Evolutionary conservation across 64 coral and sea anemone genomes (phyloP).

Genomic region (Porites lutea): DNA sequence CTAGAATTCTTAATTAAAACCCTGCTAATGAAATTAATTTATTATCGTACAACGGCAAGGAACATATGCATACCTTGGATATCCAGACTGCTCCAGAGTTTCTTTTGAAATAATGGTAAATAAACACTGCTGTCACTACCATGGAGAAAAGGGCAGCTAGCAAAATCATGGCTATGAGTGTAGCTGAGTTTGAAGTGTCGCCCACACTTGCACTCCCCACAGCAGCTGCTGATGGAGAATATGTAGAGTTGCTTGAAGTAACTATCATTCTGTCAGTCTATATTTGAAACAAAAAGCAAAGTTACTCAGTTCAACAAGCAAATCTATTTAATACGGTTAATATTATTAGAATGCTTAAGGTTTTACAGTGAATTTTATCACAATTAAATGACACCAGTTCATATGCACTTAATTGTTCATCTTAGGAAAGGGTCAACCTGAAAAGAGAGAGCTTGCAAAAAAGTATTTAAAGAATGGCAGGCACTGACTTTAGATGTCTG

Average conservation of each 20-base stretch:
- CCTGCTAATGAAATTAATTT: too few species aligned
- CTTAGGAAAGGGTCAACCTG: too few species aligned
- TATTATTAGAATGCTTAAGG: too few species aligned
- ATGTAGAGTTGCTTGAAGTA: background rate
- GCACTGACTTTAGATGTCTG: too few species aligned
- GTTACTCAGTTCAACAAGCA: background rate
- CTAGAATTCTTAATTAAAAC: too few species aligned
- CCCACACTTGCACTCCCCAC: background rate
- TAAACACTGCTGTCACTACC: constrained; percentile 11
- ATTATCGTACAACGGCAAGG: too few species aligned
- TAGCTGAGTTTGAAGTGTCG: constrained; percentile 42
- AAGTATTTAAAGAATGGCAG: too few species aligned
- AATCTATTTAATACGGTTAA: too few species aligned
- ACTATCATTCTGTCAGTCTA: background rate
- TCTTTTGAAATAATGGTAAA: constrained; percentile 55
- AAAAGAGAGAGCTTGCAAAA: too few species aligned
- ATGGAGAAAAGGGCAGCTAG: constrained; percentile 27
- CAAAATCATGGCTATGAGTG: constrained; percentile 40
- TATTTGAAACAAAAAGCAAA: background rate
- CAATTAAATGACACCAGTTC: too few species aligned
- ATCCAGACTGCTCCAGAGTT: constrained; percentile 80
- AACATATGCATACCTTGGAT: constrained; percentile 56
- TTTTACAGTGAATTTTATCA: too few species aligned
- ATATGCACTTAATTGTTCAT: too few species aligned
- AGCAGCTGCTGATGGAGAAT: background rate